phyloP scores from a whole-genome alignment of 2,888 invertebrate species.

The Stenolophus ochropezus region DNA sequence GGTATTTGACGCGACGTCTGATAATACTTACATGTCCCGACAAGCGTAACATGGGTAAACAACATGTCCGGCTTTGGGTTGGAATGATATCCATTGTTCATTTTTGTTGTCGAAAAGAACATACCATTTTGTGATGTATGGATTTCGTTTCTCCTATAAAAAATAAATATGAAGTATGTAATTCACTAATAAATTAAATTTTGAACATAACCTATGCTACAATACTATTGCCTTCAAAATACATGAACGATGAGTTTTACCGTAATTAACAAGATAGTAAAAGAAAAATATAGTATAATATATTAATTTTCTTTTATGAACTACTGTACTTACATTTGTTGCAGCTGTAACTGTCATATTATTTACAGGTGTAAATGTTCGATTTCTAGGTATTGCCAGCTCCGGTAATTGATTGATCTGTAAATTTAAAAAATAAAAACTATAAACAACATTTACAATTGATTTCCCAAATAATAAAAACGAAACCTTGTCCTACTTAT shows the following conservation, averaged over 20 bases:
- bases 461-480: background rate
- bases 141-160: conserved; percentile 65
- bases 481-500: background rate
- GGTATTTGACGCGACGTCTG: too few relatives aligned
- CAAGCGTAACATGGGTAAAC: conserved; percentile 75
- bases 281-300: too few relatives aligned
- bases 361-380: background rate
- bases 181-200: background rate
- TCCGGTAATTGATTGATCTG: conserved; percentile 59
- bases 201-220: background rate
- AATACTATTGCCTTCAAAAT: background rate
- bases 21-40: conserved; percentile 74
- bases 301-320: too few relatives aligned
- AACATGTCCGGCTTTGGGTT: conserved; percentile 70
- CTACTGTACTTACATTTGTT: background rate
- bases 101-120: conserved; percentile 67
- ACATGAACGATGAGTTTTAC: too few relatives aligned
- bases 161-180: conserved; percentile 9
- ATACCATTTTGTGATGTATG: conserved; percentile 67
- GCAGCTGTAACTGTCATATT: conserved; percentile 8
- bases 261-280: too few relatives aligned
- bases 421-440: too few relatives aligned
- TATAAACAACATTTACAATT: conserved; percentile 2
- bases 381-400: conserved; percentile 46
- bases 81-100: conserved; percentile 68